These are phyloP conservation scores for Cryptoprocta ferox DNA, from an alignment of 2,797 vertebrate species.

Conservation along the genomic window DNA sequence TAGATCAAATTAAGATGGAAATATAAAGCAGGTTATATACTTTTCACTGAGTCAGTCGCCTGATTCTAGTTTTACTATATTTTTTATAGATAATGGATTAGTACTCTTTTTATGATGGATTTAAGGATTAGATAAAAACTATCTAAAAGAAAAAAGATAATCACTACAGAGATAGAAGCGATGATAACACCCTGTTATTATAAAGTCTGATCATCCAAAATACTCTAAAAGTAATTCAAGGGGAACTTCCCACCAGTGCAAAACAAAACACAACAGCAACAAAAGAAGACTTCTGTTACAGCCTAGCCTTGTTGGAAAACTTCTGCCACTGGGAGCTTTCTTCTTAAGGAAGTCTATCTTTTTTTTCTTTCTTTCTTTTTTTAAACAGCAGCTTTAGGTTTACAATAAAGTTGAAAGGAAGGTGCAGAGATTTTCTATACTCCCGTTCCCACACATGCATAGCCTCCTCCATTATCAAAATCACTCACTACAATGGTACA, in stretches of 20 bases:
- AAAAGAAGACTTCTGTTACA: neutral
- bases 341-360: neutral
- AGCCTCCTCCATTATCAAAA: neutral
- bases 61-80: neutral
- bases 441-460: neutral
- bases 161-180: neutral
- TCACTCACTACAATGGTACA: neutral
- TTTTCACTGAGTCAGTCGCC: neutral
- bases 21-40: neutral
- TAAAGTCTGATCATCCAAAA: neutral
- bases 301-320: neutral
- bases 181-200: neutral
- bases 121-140: neutral
- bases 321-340: neutral
- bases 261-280: neutral
- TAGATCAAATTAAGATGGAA: neutral
- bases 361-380: neutral
- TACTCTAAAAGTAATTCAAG: neutral
- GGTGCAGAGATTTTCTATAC: neutral
- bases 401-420: neutral
- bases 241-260: neutral
- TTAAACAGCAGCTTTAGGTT: neutral
- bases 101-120: neutral
- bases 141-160: neutral
- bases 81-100: neutral